Evolutionary conservation across 2,888 invertebrate species (phyloP).

Genomic region (Trileptium ribeirensis): DNA sequence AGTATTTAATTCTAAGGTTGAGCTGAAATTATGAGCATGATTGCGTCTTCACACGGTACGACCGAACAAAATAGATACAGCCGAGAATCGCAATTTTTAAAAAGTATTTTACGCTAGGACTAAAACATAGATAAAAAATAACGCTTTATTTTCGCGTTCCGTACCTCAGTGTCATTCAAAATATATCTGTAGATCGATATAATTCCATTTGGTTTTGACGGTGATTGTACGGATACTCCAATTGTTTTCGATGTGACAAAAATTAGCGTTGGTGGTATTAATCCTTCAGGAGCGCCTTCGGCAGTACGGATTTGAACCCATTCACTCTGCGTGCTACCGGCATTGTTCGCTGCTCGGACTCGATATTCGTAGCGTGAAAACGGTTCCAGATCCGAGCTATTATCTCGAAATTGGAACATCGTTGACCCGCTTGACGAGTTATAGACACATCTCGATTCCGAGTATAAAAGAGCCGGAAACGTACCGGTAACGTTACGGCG

Average conservation of each 20-base stretch:
- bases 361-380: conserved; percentile 2
- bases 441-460: neutral
- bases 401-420: neutral
- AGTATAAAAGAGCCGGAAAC: neutral
- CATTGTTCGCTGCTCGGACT: neutral
- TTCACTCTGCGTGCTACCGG: neutral
- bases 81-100: no score
- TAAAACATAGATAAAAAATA: no score
- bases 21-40: no score
- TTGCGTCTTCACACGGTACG: no score
- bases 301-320: conserved; percentile 2
- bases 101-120: no score
- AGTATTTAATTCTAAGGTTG: no score
- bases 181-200: neutral
- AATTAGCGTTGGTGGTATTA: neutral
- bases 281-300: neutral
- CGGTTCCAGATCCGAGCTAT: neutral
- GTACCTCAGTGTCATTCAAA: conserved; percentile 2
- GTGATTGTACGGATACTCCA: neutral
- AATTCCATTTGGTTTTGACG: neutral
- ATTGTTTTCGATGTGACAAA: neutral
- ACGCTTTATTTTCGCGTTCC: neutral
- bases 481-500: neutral
- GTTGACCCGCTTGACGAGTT: neutral
- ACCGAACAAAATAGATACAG: no score